A percentile compares a stretch with the other conserved stretches of the same genome.
These are phyloP conservation scores for Patella caerulea DNA, from an alignment of 2,888 invertebrate species.

Conservation along the genomic window DNA sequence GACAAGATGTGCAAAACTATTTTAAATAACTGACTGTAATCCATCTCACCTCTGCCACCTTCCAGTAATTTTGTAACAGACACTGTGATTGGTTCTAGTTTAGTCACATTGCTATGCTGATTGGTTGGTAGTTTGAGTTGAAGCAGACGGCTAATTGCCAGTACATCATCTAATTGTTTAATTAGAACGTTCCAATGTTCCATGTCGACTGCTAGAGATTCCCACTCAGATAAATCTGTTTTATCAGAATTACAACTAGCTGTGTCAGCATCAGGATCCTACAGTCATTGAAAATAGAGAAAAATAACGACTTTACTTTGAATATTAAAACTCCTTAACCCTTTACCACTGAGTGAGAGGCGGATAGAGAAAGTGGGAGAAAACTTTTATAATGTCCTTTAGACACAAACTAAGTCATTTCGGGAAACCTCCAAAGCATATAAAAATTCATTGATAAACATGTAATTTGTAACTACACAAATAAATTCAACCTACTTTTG, in stretches of 20 bases:
- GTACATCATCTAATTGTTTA: conserved; percentile 90
- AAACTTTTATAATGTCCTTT: too few species aligned
- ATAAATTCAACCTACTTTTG: conserved; percentile 36
- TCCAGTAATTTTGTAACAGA: conserved; percentile 69
- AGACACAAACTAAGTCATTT: too few species aligned
- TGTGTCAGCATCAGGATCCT: conserved; percentile 66
- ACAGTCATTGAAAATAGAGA: conserved; percentile 1
- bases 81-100: conserved; percentile 50
- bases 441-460: too few species aligned
- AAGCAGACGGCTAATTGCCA: conserved; percentile 74
- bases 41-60: conserved; percentile 69
- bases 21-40: background rate
- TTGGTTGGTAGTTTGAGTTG: conserved; percentile 40
- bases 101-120: conserved; percentile 22
- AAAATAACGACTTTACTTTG: background rate
- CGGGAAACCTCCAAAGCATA: too few species aligned
- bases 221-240: conserved; percentile 77
- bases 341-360: too few species aligned
- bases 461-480: too few species aligned
- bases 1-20: too few species aligned
- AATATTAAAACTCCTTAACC: too few species aligned
- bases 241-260: conserved; percentile 45
- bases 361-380: too few species aligned
- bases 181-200: conserved; percentile 89
- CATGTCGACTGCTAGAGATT: conserved; percentile 85